Percentiles rank a stretch among this genome's conserved stretches.
Evolutionary conservation across 2,113 vertebrate species (phyloP).

Genomic region (Jaculus jaculus): DNA sequence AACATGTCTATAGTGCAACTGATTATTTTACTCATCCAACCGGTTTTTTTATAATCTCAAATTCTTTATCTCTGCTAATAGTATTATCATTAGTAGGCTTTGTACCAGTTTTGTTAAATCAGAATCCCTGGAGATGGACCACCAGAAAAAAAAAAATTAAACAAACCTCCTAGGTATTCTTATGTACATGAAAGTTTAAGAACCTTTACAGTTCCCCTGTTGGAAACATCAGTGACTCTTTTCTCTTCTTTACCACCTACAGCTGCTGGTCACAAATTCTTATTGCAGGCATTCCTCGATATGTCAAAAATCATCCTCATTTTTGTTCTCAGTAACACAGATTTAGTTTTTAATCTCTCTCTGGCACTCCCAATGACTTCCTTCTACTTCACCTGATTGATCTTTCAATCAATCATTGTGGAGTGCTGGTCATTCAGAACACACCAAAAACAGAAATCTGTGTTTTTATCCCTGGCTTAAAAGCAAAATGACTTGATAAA

Average conservation of each 20-base stretch:
- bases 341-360: not conserved
- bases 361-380: not conserved
- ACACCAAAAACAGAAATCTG: conserved; percentile 6
- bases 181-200: not conserved
- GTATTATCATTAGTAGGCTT: not conserved
- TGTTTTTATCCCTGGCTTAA: conserved; percentile 18
- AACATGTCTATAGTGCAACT: not conserved
- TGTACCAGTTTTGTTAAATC: not conserved
- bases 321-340: not conserved
- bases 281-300: not conserved
- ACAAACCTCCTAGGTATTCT: not conserved
- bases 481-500: conserved; percentile 4
- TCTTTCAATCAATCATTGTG: not conserved
- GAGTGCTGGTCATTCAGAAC: not conserved
- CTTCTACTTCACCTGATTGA: not conserved
- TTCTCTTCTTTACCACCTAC: not conserved
- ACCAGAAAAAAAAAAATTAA: not conserved
- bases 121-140: not conserved
- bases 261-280: conserved; percentile 11
- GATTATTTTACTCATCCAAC: not conserved
- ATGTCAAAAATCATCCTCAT: not conserved
- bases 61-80: not conserved
- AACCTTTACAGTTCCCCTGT: not conserved
- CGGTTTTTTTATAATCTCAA: not conserved
- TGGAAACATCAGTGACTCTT: not conserved